Conservation (phyloP, 1,140 invertebrate species). For the Uloborus diversus region DNA sequence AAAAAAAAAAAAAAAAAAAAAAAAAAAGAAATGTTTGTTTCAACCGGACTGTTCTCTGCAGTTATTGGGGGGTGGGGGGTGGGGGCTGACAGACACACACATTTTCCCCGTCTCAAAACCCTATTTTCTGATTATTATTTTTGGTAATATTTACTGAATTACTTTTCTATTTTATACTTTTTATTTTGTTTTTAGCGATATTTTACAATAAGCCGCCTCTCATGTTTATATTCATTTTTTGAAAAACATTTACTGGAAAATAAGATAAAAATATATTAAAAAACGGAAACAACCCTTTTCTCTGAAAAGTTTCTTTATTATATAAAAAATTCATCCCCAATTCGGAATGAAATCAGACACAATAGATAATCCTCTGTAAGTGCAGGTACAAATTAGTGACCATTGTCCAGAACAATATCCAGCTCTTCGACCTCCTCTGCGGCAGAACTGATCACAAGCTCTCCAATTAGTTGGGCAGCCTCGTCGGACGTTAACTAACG, state of each 20-base stretch:
- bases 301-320: neutral
- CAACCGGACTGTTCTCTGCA: too few relatives aligned
- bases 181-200: neutral
- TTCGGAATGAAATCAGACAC: neutral
- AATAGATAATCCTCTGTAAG: neutral
- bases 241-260: too few relatives aligned
- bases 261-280: too few relatives aligned
- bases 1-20: too few relatives aligned
- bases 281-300: too few relatives aligned
- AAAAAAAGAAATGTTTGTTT: too few relatives aligned
- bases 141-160: neutral
- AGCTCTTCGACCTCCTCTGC: neutral
- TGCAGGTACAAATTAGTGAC: slow-evolving; percentile 19
- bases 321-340: neutral
- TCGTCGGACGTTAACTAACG: neutral
- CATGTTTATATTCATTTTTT: too few relatives aligned
- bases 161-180: neutral
- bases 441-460: slow-evolving; percentile 10
- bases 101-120: too few relatives aligned
- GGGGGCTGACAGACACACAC: too few relatives aligned
- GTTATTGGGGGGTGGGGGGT: too few relatives aligned
- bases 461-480: slow-evolving; percentile 21
- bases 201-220: too few relatives aligned
- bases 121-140: neutral
- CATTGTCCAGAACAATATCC: slow-evolving; percentile 32